Evolutionary conservation across 2,113 vertebrate species (phyloP).

Genomic region (Melospiza georgiana): DNA sequence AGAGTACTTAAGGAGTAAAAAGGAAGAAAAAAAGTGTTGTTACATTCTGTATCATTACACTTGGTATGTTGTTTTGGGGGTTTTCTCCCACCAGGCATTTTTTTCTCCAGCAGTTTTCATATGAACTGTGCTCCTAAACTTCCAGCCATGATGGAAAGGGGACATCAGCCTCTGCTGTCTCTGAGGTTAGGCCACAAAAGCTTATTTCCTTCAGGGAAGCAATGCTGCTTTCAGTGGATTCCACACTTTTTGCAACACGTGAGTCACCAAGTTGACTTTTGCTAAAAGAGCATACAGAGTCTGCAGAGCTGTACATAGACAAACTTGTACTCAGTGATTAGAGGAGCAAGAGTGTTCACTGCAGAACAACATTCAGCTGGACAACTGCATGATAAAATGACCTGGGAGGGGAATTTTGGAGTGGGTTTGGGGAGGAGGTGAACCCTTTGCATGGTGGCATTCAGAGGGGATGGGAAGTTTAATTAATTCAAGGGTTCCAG

Average conservation of each 20-base stretch:
- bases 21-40: background rate
- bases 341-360: background rate
- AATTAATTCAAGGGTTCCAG: conserved; percentile 22
- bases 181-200: background rate
- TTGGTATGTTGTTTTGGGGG: background rate
- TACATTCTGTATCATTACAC: background rate
- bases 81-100: background rate
- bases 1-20: background rate
- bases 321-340: background rate
- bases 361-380: background rate
- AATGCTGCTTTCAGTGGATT: background rate
- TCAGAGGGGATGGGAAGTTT: background rate
- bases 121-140: background rate
- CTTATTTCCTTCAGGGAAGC: background rate
- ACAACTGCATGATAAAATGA: background rate
- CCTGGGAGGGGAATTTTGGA: background rate
- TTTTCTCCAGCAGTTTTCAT: background rate
- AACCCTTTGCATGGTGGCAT: background rate
- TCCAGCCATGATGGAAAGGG: background rate
- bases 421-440: background rate
- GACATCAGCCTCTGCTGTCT: background rate
- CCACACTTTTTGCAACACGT: background rate
- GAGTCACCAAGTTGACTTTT: background rate
- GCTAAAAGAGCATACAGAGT: background rate
- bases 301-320: background rate